Evolutionary conservation across 2,888 invertebrate genomes (phyloP).

Genomic region (Nomada fabriciana): DNA sequence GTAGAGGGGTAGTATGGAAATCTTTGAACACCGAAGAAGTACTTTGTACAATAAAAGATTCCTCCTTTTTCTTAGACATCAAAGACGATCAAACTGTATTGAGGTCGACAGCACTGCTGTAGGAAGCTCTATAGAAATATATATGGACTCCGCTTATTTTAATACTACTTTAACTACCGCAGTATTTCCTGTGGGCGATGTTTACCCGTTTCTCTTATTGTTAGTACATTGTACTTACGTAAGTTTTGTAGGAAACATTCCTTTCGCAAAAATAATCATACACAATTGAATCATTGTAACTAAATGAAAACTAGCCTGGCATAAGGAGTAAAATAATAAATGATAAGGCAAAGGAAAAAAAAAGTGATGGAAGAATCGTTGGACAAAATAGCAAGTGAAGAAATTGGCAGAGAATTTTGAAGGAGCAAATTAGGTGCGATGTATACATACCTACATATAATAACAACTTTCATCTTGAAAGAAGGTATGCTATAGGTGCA

Average conservation of each 20-base stretch:
- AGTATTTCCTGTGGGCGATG: not conserved
- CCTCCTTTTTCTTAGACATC: not conserved
- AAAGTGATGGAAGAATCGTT: not conserved
- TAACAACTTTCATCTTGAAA: too few relatives aligned
- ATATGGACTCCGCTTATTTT: constrained; percentile 14
- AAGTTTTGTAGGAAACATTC: not conserved
- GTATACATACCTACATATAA: too few relatives aligned
- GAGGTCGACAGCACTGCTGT: not conserved
- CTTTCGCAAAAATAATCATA: too few relatives aligned
- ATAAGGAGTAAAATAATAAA: not conserved
- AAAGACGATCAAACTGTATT: constrained; percentile 9
- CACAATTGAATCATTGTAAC: too few relatives aligned
- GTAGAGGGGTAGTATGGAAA: not conserved
- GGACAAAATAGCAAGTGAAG: too few relatives aligned
- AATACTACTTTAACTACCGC: constrained; percentile 10
- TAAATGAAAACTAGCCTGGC: too few relatives aligned
- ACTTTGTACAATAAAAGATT: not conserved
- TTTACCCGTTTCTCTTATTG: not conserved
- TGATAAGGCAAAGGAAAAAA: not conserved
- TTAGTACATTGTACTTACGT: not conserved
- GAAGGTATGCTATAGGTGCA: too few relatives aligned
- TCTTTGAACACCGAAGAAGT: not conserved
- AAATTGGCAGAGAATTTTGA: too few relatives aligned
- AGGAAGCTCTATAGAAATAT: constrained; percentile 12
- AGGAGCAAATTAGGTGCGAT: too few relatives aligned